Conservation (phyloP, 2,888 invertebrate species). For the Phyllotreta cruciferae region DNA sequence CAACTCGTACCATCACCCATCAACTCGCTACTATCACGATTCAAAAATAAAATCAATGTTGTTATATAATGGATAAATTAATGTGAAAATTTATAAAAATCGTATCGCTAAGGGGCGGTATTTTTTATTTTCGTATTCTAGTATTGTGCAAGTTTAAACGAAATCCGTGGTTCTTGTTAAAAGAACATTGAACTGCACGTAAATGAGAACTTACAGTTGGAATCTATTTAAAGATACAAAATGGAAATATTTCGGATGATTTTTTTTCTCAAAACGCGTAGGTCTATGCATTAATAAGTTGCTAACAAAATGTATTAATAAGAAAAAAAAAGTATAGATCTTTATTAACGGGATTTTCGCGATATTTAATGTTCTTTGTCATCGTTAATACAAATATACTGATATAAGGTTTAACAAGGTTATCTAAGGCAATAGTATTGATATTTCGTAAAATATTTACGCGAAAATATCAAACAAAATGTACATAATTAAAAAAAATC, state of each 20-base stretch:
- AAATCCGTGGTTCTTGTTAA: constrained; percentile 12
- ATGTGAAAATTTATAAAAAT: too few species aligned
- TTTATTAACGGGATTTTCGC: too few species aligned
- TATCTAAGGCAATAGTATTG: constrained; percentile 1
- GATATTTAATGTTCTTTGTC: not conserved
- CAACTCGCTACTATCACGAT: too few species aligned
- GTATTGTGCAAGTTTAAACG: not conserved
- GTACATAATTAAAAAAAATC: too few species aligned
- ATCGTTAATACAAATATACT: constrained; percentile 6
- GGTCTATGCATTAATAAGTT: not conserved
- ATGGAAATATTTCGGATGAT: constrained; percentile 13
- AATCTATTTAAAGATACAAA: constrained; percentile 7
- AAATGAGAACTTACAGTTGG: constrained; percentile 2
- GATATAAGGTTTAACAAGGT: constrained; percentile 14
- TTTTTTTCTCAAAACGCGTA: not conserved
- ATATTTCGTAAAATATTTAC: constrained; percentile 3
- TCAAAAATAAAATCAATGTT: too few species aligned
- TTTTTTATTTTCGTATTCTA: too few species aligned
- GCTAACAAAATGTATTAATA: not conserved
- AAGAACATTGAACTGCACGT: constrained; percentile 14
- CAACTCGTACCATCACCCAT: too few species aligned
- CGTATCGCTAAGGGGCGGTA: too few species aligned
- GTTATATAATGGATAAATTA: too few species aligned
- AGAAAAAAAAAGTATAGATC: too few species aligned
- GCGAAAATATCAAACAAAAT: too few species aligned